Base-by-base conservation (phyloP, 2,888 invertebrate species). In the Asteroscopus sphinx region DNA sequence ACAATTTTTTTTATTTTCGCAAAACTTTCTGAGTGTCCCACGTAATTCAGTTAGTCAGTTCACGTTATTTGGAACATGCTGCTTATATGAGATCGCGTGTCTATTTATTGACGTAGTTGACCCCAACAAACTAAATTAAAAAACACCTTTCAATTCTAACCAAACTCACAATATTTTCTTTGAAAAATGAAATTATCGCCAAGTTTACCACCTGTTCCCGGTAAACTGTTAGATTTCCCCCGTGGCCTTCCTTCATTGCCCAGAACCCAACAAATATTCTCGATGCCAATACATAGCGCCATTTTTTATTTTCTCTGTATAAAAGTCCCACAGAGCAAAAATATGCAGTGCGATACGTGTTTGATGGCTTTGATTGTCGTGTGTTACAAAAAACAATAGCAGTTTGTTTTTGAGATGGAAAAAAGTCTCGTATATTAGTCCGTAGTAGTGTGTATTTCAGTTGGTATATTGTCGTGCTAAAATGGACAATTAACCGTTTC, bases 161-260 rank as follows among this genome's bases (percentile, higher is more conserved):
- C n/a, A 15, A 49, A 46, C 17, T 21, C 12, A 30, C 53, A 53
- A 53, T 56, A 53, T 72, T 68, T 72, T 56, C 53, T 17, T 67
- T 41, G 25, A 33, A 72, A 75, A 71, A 72, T 59, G 11, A 67
- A 52, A 59, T 72, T 67, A 67, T 67, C 58, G 45, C 41, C 32
- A 48, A 63, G 47, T 58, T 66, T 52, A 4, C 70, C 73, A 71
- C 72, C 62, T 67, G 68, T 37, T 45, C 54, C 28, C 37, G 28
- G 28, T 72, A 62, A 75, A 59, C 76, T 59, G 59, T 75, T 48
- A 72, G 73, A 75, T 72, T 72, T 72, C 72, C 72, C 72, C 9
- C 0, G 73, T 30, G 72, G 33, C 53, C 16, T 1, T 1, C 58
- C 9, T 57, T 57, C 70, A 54, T 52, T 54, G 71, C 28, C 15